Evolutionary conservation across 1,140 invertebrate species (phyloP).

Genomic region (Penaeus vannamei): DNA sequence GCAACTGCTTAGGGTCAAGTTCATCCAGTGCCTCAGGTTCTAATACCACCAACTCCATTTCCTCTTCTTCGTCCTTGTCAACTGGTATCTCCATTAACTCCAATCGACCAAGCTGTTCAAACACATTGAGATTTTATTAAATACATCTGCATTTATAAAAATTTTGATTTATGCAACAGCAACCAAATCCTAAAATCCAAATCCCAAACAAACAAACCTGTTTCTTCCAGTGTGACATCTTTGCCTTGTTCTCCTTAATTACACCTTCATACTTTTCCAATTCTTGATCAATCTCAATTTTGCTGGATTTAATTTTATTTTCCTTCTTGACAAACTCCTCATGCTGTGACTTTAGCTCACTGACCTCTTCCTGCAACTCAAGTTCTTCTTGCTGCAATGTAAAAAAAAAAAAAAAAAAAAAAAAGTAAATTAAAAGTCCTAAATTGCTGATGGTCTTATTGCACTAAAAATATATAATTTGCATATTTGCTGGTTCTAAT

Average conservation of each 20-base stretch:
- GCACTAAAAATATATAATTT: too few species aligned
- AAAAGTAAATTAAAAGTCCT: too few species aligned
- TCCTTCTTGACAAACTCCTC: slow-evolving; percentile 77
- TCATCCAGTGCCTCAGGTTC: slow-evolving; percentile 81
- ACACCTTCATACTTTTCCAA: slow-evolving; percentile 78
- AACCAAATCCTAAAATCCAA: background rate
- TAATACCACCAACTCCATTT: slow-evolving; percentile 75
- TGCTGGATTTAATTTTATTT: slow-evolving; percentile 77
- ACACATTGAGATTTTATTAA: slow-evolving; percentile 47
- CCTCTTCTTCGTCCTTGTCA: slow-evolving; percentile 68
- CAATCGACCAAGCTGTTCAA: slow-evolving; percentile 76
- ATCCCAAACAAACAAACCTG: slow-evolving; percentile 47
- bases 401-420: too few species aligned
- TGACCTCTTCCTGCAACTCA: slow-evolving; percentile 73
- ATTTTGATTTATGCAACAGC: background rate
- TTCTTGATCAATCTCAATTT: slow-evolving; percentile 85
- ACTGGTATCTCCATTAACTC: slow-evolving; percentile 81
- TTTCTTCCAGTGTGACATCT: slow-evolving; percentile 72
- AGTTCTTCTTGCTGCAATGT: slow-evolving; percentile 70
- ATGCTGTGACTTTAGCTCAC: slow-evolving; percentile 78
- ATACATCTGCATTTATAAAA: slow-evolving; percentile 7
- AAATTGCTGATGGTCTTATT: too few species aligned
- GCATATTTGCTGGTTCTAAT: too few species aligned
- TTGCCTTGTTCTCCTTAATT: slow-evolving; percentile 78
- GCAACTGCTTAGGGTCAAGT: slow-evolving; percentile 76